Evolutionary conservation across 1,140 invertebrate species (phyloP), one percentile per base, ranked within the genome.

Genomic region (Lordiphosa mommai): DNA sequence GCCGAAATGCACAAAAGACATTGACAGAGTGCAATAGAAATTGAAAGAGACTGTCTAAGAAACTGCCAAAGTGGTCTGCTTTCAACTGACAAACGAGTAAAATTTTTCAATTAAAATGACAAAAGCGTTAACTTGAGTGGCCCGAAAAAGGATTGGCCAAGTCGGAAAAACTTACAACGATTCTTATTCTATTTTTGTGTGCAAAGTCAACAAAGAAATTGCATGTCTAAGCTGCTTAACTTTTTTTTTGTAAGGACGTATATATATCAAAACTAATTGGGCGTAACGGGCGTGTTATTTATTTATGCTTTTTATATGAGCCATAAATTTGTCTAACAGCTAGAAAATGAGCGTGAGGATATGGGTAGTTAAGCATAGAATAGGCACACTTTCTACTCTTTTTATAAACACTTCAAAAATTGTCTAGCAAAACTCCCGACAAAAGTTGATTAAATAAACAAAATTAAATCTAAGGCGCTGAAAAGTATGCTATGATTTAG

Each of bases 401-500:
- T 27, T 27, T 4, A 7, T 27, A 27, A 27, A 7, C 5, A 6
- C 4, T 27, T 27, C 6, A 27, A 9, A 16, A 29, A 5, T 23
- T 20, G 2, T 4, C 5, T 8, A 49, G 27, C 44, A 30, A 32
- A 40, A 14, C n/a, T 32, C 27, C 36, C 30, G 17, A 30, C 27
- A 50, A 57, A 32, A 7, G 23, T 27, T 27, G 7, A 8, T 8
- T 12, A 9, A 16, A 14, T 12, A 3, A 37, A 37, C 20, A 27
- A 38, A 38, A 3, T 23, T 43, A 13, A 9, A 20, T 27, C 44
- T 32, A 40, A 44, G 13, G 17, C 27, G 23, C 33, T 13, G 34
- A 59, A 64, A 50, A 56, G 41, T 63, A 17, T 60, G 50, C 61
- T 64, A 70, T 68, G 76, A 76, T 80, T 71, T 68, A 71, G 56